Evolutionary conservation across 2,797 vertebrate genomes (phyloP), one percentile per base, ranked within the genome.

Genomic region (Parambassis ranga): DNA sequence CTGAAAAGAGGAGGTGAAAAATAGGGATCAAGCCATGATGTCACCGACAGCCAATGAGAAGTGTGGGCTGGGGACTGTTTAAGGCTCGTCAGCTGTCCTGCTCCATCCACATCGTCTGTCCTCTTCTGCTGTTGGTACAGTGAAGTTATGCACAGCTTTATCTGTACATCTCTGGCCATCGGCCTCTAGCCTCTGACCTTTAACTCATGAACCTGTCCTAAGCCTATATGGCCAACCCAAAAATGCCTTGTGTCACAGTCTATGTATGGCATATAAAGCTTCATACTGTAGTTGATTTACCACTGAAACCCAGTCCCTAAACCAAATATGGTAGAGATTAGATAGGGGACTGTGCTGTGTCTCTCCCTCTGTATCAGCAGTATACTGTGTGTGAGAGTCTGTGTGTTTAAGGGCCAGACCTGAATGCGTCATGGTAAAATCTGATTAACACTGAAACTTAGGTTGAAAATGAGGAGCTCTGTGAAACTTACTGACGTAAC

Each of bases 1-100:
- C 41, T 69, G 43, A 83, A 86, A 76, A 72, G 78, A 83, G 69
- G 76, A 79, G 76, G 11, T 56, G 74, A 85, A 89, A 88, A 75
- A 83, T 77, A 70, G 86, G 85, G 90, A 85, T 88, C 89, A 84
- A 86, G 56, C 88, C 82, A 82, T 95, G 92, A 94, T 92, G 90
- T 95, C 94, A 94, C 81, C 67, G 37, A 50, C 60, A 88, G 76
- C 93, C 93, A 92, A 86, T 93, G 58, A 41, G 35, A 81, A 81
- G 77, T 70, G 72, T 62, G 77, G 83, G 65, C 88, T 52, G 61
- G 61, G 82, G 85, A 87, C 80, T 67, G 78, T 89, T 80, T 78
- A 75, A 84, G 77, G 79, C 65, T 75, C 58, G 77, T 91, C 89
- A 79, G 87, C 84, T 84, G 77, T 90, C 87, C 75, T 79, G 71